Evolutionary conservation across 2,113 vertebrate genomes (phyloP).

Genomic region (Oryzias celebensis): DNA sequence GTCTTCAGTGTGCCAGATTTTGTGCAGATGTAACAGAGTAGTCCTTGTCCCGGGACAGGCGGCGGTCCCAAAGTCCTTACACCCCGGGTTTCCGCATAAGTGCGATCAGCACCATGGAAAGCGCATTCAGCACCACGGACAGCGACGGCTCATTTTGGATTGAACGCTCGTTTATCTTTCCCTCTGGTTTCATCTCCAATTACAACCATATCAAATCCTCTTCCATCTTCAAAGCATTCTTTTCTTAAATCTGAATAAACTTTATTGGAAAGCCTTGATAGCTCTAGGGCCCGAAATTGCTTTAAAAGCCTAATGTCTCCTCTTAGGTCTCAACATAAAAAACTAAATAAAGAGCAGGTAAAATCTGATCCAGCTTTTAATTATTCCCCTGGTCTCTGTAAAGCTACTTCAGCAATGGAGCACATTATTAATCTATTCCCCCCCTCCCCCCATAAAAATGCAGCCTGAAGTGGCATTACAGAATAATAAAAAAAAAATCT

Average conservation of each 20-base stretch:
- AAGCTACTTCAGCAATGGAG: not conserved
- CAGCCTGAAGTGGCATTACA: not conserved
- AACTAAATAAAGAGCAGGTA: not conserved
- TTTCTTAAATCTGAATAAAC: not conserved
- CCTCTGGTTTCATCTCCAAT: not conserved
- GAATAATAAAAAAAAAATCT: not conserved
- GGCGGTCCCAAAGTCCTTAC: constrained; percentile 2
- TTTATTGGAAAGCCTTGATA: not conserved
- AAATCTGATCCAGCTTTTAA: constrained; percentile 1
- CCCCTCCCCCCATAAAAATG: no score
- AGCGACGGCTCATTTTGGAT: constrained; percentile 10
- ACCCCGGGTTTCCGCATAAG: constrained; percentile 16
- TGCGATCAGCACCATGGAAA: constrained; percentile 62
- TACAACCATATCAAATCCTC: no score
- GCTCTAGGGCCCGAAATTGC: no score
- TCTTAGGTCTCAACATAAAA: not conserved
- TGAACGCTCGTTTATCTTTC: not conserved
- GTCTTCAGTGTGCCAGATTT: not conserved
- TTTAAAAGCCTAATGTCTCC: not conserved
- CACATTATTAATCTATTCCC: not conserved
- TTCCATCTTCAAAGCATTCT: not conserved
- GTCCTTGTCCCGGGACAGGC: constrained; percentile 54
- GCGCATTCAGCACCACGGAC: constrained; percentile 62
- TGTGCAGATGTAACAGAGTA: not conserved
- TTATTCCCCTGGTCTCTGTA: not conserved